Base-by-base conservation (phyloP, 2,113 vertebrate genomes). In the Monopterus albus region DNA sequence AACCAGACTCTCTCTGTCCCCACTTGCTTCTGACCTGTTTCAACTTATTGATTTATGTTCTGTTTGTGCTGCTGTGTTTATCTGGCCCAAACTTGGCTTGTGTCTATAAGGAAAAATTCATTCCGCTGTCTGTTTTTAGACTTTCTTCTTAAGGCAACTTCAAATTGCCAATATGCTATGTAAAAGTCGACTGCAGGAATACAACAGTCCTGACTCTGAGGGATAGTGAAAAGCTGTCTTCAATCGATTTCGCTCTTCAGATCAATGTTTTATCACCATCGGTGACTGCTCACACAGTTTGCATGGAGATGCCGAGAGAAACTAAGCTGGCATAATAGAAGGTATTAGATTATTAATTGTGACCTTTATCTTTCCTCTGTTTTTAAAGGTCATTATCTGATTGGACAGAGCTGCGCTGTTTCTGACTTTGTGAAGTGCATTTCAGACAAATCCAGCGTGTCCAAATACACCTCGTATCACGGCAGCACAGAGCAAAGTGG, bases 1-100 rank as follows among this genome's bases (percentile, higher is more conserved):
- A 43, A 33, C 47, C 58, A 20, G 53, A 65, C 61, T 63, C 65
- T 59, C 18, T 53, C 9, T n/a, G 12, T 58, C 64, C 79, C 50
- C 26, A 20, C 35, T 31, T 59, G 40, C 65, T 80, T 25, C 68
- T 84, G 75, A 72, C 61, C 78, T 40, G 5, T 59, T 39, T 45
- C 35, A 40, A 66, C 73, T 57, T 75, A 80, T 81, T 2, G 62
- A 85, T 88, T 67, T 66, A 25, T 65, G 42, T 59, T 63, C 45
- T 45, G 18, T 63, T 74, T 46, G 67, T 53, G 78, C 68, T 75
- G 66, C 70, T 80, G 67, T 85, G 79, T 86, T 85, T 84, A 39
- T 84, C 80, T 77, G 78, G 80, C 79, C 73, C 59, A 26, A 28
- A 36, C 64, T 60, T 6, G 23, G 40, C 55, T 55, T 26, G n/a